These are phyloP conservation scores for Teleogryllus oceanicus DNA, from an alignment of 2,888 invertebrate genomes.

Conservation along the genomic window DNA sequence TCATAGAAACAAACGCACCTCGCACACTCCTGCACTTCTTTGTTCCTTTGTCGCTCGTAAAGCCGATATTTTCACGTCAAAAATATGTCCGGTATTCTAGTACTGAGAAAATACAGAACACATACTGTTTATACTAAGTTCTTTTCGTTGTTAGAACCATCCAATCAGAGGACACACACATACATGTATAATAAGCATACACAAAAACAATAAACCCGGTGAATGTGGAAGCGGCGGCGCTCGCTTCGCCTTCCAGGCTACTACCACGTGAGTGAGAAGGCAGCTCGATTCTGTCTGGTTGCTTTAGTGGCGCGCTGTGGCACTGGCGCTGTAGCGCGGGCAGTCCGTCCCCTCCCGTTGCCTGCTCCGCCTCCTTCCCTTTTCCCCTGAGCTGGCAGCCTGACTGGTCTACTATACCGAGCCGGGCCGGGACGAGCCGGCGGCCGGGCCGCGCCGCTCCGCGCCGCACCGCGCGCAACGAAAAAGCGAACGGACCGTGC, in stretches of 20 bases:
- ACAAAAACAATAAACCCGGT: conserved; percentile 7
- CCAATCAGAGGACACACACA: neutral
- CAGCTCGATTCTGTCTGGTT: conserved; percentile 10
- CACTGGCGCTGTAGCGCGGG: neutral
- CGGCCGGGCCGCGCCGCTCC: neutral
- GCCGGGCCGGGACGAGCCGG: neutral
- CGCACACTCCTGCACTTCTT: neutral
- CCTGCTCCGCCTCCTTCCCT: neutral
- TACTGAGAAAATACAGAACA: neutral
- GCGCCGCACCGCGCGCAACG: neutral
- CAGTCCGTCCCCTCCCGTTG: neutral
- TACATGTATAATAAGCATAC: neutral
- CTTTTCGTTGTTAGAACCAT: neutral
- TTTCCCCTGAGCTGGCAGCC: conserved; percentile 18
- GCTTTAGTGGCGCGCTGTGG: conserved; percentile 18
- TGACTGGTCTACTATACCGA: neutral
- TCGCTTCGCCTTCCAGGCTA: neutral
- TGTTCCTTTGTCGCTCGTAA: conserved; percentile 1
- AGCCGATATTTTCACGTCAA: neutral
- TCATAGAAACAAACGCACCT: neutral
- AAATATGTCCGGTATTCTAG: neutral
- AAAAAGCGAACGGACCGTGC: conserved; percentile 9
- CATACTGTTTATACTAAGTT: neutral
- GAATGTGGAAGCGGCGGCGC: neutral
- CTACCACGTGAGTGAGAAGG: conserved; percentile 11